Evolutionary conservation across 2,888 invertebrate genomes (phyloP).

Genomic region (Cetonia aurata): DNA sequence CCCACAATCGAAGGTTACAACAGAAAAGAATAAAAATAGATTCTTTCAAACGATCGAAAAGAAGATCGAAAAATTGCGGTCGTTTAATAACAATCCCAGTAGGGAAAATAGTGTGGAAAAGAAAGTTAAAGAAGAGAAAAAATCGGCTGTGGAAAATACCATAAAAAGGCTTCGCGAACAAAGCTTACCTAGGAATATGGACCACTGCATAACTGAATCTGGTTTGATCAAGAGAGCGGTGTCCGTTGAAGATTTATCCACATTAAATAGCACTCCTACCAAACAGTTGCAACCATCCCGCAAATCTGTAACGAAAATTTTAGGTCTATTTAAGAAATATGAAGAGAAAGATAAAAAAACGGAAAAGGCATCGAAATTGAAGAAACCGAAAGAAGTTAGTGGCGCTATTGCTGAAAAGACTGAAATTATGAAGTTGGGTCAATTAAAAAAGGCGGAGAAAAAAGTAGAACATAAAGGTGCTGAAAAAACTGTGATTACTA

Average conservation of each 20-base stretch:
- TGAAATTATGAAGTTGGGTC: constrained; percentile 18
- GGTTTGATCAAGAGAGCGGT: constrained; percentile 79
- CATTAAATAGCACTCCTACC: constrained; percentile 62
- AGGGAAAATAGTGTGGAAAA: constrained; percentile 58
- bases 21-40: constrained; percentile 62
- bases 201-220: constrained; percentile 71
- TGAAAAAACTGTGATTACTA: constrained; percentile 52
- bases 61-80: constrained; percentile 77
- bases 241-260: constrained; percentile 77
- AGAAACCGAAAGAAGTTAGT: constrained; percentile 52
- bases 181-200: constrained; percentile 72
- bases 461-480: constrained; percentile 44
- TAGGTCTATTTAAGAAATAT: constrained; percentile 82
- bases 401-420: constrained; percentile 44
- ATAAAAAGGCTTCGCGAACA: constrained; percentile 75
- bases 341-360: constrained; percentile 65
- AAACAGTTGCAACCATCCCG: constrained; percentile 71
- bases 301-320: constrained; percentile 79
- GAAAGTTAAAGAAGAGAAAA: constrained; percentile 61
- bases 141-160: constrained; percentile 69
- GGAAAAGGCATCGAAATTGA: constrained; percentile 57
- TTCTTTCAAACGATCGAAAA: constrained; percentile 83
- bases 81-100: constrained; percentile 67
- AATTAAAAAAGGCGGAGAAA: constrained; percentile 27
- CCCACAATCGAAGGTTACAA: not conserved